phyloP scores from a whole-genome alignment of 2,888 invertebrate species.

The Sinhomidia bicolor region DNA sequence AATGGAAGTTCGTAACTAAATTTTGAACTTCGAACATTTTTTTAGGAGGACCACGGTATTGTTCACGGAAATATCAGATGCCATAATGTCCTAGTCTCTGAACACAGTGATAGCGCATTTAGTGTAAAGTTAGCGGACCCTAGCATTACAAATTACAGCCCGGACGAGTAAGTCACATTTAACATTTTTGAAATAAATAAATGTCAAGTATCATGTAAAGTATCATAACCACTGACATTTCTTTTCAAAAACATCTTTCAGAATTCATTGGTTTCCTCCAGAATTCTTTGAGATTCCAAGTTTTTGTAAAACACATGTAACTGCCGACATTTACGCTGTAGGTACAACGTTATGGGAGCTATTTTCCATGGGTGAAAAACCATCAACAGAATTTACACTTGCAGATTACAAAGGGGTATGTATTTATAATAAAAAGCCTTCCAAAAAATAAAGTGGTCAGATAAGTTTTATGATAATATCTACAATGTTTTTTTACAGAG shows the following conservation, averaged over 20 bases:
- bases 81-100: constrained; percentile 89
- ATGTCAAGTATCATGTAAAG: too few relatives aligned
- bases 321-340: constrained; percentile 95
- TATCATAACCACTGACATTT: too few relatives aligned
- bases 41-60: constrained; percentile 88
- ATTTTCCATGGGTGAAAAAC: constrained; percentile 88
- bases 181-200: too few relatives aligned
- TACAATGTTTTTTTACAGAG: constrained; percentile 84
- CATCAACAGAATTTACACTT: constrained; percentile 81
- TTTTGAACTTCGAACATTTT: constrained; percentile 55
- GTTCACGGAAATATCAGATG: constrained; percentile 94
- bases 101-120: constrained; percentile 87
- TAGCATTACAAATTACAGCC: constrained; percentile 86
- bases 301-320: constrained; percentile 86
- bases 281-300: constrained; percentile 89
- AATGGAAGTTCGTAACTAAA: not conserved
- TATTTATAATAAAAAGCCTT: not conserved
- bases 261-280: constrained; percentile 94
- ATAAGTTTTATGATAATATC: not conserved
- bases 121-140: constrained; percentile 92
- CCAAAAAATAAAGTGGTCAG: not conserved
- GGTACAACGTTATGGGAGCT: constrained; percentile 97
- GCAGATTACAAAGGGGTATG: constrained; percentile 82
- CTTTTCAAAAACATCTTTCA: too few relatives aligned
- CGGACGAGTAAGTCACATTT: constrained; percentile 85